These are phyloP conservation scores for Oryzias celebensis DNA, from an alignment of 2,113 vertebrate genomes.

Conservation along the genomic window DNA sequence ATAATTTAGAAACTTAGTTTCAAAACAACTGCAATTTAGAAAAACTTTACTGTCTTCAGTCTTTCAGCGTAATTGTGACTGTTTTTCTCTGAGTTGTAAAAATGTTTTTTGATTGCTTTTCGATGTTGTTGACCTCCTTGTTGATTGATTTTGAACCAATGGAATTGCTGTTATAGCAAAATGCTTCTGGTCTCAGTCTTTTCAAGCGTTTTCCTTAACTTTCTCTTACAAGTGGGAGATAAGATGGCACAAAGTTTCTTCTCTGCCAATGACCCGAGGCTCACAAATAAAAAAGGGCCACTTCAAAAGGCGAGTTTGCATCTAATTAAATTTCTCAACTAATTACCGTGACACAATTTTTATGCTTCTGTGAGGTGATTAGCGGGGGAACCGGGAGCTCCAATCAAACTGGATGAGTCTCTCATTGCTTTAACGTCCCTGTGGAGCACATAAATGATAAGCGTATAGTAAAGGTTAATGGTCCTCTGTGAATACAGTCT, in stretches of 20 bases:
- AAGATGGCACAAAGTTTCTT: slow-evolving; percentile 34
- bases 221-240: slow-evolving; percentile 33
- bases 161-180: not conserved
- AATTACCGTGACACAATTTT: slow-evolving; percentile 63
- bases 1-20: no score
- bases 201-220: not conserved
- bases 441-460: slow-evolving; percentile 31
- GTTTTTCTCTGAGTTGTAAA: no score
- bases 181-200: slow-evolving; percentile 6
- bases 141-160: no score
- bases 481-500: slow-evolving; percentile 14
- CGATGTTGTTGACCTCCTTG: no score
- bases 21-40: no score
- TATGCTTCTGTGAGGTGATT: slow-evolving; percentile 35
- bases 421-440: slow-evolving; percentile 16
- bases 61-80: no score
- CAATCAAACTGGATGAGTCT: slow-evolving; percentile 5
- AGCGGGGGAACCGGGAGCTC: slow-evolving; percentile 24
- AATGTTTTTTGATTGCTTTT: no score
- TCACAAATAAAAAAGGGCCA: slow-evolving; percentile 40
- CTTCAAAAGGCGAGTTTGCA: slow-evolving; percentile 55
- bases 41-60: no score
- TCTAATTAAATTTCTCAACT: slow-evolving; percentile 62
- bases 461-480: slow-evolving; percentile 38
- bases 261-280: slow-evolving; percentile 30